Conservation (phyloP, 2,888 invertebrate species). For the Sinohyriopsis cumingii region DNA sequence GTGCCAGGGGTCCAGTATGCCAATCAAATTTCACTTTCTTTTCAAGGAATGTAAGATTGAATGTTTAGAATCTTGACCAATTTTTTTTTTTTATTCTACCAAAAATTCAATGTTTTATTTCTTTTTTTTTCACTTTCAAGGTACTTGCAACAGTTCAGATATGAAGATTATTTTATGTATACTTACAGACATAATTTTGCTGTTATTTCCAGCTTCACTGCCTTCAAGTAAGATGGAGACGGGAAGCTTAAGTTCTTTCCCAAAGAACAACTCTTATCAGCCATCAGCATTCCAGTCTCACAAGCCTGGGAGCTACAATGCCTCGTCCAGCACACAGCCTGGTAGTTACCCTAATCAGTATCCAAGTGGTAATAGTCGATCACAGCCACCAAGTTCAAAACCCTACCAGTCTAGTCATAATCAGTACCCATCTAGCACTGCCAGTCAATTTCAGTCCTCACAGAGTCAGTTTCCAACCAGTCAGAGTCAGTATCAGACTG, state of each 20-base stretch:
- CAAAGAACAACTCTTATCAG: slow-evolving; percentile 32
- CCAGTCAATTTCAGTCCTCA: slow-evolving; percentile 20
- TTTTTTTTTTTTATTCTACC: too few relatives aligned
- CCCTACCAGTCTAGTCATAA: slow-evolving; percentile 48
- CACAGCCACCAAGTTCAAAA: slow-evolving; percentile 19
- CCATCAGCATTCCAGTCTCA: slow-evolving; percentile 42
- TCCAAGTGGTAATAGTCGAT: slow-evolving; percentile 43
- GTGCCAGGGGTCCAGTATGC: too few relatives aligned
- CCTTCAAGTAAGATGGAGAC: slow-evolving; percentile 35
- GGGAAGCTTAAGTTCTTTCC: slow-evolving; percentile 23
- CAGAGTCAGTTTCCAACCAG: slow-evolving; percentile 25
- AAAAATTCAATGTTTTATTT: too few relatives aligned
- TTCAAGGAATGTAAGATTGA: too few relatives aligned
- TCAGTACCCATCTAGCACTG: slow-evolving; percentile 32
- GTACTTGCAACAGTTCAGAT: too few relatives aligned
- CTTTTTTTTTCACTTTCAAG: too few relatives aligned
- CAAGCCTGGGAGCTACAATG: slow-evolving; percentile 42
- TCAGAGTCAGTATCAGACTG: slow-evolving; percentile 32
- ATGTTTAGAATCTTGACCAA: too few relatives aligned
- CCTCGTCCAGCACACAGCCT: slow-evolving; percentile 38
- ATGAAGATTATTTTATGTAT: too few relatives aligned
- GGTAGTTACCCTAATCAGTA: slow-evolving; percentile 42
- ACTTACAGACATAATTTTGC: too few relatives aligned
- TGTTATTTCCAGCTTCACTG: slow-evolving; percentile 28
- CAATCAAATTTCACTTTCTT: too few relatives aligned